These are phyloP conservation scores for Odontocerum albicorne DNA, from an alignment of 2,888 invertebrate species.

Conservation along the genomic window DNA sequence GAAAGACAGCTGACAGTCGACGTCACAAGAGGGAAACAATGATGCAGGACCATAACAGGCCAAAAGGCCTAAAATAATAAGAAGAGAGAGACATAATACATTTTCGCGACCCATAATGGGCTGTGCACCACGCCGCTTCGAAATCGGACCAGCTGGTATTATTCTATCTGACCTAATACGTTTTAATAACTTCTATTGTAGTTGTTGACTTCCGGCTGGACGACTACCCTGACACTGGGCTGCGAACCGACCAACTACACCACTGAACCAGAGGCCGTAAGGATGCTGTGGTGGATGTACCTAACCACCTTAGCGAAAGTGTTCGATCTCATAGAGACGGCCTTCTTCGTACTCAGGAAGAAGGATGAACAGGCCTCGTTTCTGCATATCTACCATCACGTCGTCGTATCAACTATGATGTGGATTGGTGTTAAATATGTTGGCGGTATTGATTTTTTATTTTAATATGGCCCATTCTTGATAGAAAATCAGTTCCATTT, in stretches of 20 bases:
- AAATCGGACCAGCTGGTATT: background rate
- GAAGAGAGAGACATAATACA: too few species aligned
- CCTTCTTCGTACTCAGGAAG: conserved; percentile 71
- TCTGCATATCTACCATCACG: conserved; percentile 75
- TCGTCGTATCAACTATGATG: conserved; percentile 59
- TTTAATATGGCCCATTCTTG: too few species aligned
- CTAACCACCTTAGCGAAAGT: conserved; percentile 66
- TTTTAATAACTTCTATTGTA: conserved; percentile 42
- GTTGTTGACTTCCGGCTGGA: conserved; percentile 67
- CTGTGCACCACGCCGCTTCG: conserved; percentile 1
- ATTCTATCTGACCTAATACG: conserved; percentile 6
- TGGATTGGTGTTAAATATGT: conserved; percentile 66
- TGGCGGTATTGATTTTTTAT: too few species aligned
- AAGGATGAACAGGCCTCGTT: conserved; percentile 71
- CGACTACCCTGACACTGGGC: conserved; percentile 60
- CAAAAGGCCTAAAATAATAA: too few species aligned
- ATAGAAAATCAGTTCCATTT: too few species aligned
- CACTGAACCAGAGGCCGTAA: conserved; percentile 61
- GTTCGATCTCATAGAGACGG: conserved; percentile 67
- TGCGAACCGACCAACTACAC: conserved; percentile 76
- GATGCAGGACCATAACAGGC: too few species aligned
- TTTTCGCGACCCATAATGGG: too few species aligned
- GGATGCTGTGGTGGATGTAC: conserved; percentile 61
- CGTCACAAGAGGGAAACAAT: too few species aligned
- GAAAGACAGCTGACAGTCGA: too few species aligned